Evolutionary conservation across 1,140 invertebrate species (phyloP), one percentile per base, ranked within the genome.

Genomic region (Cyrtorhinus lividipennis): DNA sequence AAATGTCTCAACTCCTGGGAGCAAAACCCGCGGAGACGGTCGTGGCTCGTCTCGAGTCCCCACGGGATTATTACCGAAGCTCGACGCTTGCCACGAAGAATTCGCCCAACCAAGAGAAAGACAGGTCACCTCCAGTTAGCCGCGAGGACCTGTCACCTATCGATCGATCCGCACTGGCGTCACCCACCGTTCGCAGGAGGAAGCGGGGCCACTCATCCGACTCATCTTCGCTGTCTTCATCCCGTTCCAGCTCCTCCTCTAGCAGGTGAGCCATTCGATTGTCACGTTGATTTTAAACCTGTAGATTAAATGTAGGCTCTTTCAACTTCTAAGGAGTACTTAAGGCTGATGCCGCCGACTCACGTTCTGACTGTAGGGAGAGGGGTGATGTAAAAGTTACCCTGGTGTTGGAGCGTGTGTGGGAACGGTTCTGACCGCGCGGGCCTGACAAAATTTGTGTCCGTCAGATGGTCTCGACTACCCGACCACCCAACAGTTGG

Each of bases 171-270:
- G 68, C 68, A 5, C 58, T 69, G 15, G 68, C 68, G 12, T 69
- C 68, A 0, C 68, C 68, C 5, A 66, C 64, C 13, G 66, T 69
- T 13, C 25, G 64, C 1, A 56, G 61, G 12, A 60, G 62, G 27
- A 62, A 61, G 10, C 53, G 46, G 20, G 38, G 44, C 24, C 38
- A 18, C 1, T 67, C 66, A 12, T 64, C 64, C 15, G 63, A 56
- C 10, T 67, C 66, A 0, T 68, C 68, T 24, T 62, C 45, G 25
- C 60, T 60, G 13, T 65, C 66, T 10, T 20, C 38, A 1, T 69
- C 67, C 44, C 25, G 30, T 12, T 68, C 67, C 18, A 69, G 68
- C 24, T 68, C 67, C 24, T 68, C 65, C 59, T 66, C 67, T 57
- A 45, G 46, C 24, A 68, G 67, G 68, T 69, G 48, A 48, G 64